Evolutionary conservation across 2,888 invertebrate genomes (phyloP), one percentile per base, ranked within the genome.

Genomic region (Sclerodermus sp.): DNA sequence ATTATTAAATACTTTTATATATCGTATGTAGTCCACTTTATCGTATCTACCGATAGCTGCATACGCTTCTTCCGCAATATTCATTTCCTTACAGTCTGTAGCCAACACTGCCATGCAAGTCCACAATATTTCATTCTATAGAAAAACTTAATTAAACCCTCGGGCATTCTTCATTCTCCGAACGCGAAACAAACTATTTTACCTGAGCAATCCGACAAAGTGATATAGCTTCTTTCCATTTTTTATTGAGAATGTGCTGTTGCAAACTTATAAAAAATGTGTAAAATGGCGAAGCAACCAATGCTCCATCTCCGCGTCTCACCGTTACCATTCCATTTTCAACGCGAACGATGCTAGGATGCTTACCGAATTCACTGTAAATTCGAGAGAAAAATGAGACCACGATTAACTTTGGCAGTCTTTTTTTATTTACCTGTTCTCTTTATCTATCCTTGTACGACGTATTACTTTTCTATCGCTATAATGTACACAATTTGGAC

Each of bases 61-160:
- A 76, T 94, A 99, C 0, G 96, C 94, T 71, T 96, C 92, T 80
- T 98, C 97, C 13, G 97, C 96, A 5, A 94, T 89, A 51, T 89
- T 86, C 46, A 96, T 79, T 67, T 96, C 91, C 73, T 90, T 89
- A 54, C 89, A 87, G 60, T 92, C 89, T 49, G 92, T 91, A 1
- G 98, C 89, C 75, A 96, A 83, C 0, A 94, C 93, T 0, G 97
- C 98, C 62, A 98, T 81, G 60, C 93, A 93, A 0, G 96, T 92
- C 98, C 98, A 99, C 13, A 96, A 80, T n/a, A 85, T 85, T 51
- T 82, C 81, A 58, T 84, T 85, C 74, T 83, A 63, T 50, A 41
- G 12, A 15, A 34, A 47, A 29, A 31, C 40, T 29, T 29, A 15
- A 16, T 16, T 34, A 8, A 3, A 12, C 2, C 14, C 29, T 44